Evolutionary conservation across 1,140 invertebrate genomes (phyloP).

Genomic region (Leptinotarsa lineolata): DNA sequence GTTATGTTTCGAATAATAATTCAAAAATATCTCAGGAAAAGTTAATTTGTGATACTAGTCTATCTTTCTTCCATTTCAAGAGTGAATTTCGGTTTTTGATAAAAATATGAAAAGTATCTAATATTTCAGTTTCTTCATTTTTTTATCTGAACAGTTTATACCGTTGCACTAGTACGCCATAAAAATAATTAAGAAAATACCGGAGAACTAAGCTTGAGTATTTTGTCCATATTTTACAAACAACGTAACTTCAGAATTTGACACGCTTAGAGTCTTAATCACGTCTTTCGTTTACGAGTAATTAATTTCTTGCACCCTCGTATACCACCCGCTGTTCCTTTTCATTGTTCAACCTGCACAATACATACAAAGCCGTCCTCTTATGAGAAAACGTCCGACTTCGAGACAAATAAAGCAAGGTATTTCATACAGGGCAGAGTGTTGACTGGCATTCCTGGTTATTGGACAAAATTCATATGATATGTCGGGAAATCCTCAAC

Average conservation of each 20-base stretch:
- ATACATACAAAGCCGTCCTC: conserved; percentile 16
- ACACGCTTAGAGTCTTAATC: neutral
- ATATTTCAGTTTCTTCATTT: too few relatives aligned
- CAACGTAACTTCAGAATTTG: neutral
- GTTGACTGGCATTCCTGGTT: neutral
- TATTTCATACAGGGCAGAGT: conserved; percentile 8
- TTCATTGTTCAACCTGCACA: conserved; percentile 16
- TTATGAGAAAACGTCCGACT: conserved; percentile 22
- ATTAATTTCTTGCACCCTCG: conserved; percentile 25
- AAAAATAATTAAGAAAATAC: too few relatives aligned
- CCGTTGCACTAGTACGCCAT: too few relatives aligned
- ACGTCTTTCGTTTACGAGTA: conserved; percentile 16
- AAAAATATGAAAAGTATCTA: too few relatives aligned
- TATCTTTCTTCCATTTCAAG: too few relatives aligned
- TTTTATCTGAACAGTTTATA: too few relatives aligned
- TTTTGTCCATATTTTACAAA: neutral
- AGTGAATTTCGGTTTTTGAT: too few relatives aligned
- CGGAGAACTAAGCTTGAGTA: too few relatives aligned
- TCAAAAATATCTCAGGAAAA: too few relatives aligned
- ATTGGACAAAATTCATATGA: neutral
- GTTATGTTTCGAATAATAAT: too few relatives aligned
- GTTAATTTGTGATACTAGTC: too few relatives aligned
- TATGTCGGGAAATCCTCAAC: too few relatives aligned
- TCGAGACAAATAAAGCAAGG: neutral
- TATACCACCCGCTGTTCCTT: conserved; percentile 16